A percentile compares a stretch with the other conserved stretches of the same genome.
Evolutionary conservation across 37 sponge, comb jelly and placozoan species (phyloP).

Genomic region (Eunapius fragilis): DNA sequence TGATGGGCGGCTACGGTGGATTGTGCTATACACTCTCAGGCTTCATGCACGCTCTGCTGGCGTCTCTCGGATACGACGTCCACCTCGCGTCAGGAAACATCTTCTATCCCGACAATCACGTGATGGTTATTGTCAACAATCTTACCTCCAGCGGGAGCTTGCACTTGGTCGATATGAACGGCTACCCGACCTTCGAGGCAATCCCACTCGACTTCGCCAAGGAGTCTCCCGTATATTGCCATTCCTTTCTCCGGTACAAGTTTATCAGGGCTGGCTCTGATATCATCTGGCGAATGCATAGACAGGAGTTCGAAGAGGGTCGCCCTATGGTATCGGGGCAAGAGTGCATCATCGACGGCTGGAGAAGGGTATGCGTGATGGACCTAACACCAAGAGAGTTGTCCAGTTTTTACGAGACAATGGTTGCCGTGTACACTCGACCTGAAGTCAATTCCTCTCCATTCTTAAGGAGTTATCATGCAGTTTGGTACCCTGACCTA

Average conservation of each 20-base stretch:
- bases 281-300: too few relatives aligned
- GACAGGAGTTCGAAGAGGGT: too few relatives aligned
- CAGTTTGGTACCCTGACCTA: too few relatives aligned
- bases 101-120: constrained; percentile 7
- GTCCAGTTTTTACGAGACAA: too few relatives aligned
- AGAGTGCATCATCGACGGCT: too few relatives aligned
- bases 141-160: background rate
- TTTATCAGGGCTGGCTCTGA: constrained; percentile 4
- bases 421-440: too few relatives aligned
- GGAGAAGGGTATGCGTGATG: too few relatives aligned
- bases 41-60: constrained; percentile 47
- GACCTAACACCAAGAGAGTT: too few relatives aligned
- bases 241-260: constrained; percentile 56
- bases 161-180: constrained; percentile 44
- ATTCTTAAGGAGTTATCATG: too few relatives aligned
- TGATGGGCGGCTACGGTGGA: constrained; percentile 44
- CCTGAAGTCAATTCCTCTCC: too few relatives aligned
- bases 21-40: constrained; percentile 52
- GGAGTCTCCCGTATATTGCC: constrained; percentile 41
- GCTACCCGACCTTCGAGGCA: constrained; percentile 52
- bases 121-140: constrained; percentile 15
- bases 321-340: too few relatives aligned
- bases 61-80: constrained; percentile 38
- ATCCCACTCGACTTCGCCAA: constrained; percentile 51
- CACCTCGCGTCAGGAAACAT: constrained; percentile 5